These are phyloP conservation scores for Microplitis mediator DNA, from an alignment of 1,140 invertebrate species.

Conservation along the genomic window DNA sequence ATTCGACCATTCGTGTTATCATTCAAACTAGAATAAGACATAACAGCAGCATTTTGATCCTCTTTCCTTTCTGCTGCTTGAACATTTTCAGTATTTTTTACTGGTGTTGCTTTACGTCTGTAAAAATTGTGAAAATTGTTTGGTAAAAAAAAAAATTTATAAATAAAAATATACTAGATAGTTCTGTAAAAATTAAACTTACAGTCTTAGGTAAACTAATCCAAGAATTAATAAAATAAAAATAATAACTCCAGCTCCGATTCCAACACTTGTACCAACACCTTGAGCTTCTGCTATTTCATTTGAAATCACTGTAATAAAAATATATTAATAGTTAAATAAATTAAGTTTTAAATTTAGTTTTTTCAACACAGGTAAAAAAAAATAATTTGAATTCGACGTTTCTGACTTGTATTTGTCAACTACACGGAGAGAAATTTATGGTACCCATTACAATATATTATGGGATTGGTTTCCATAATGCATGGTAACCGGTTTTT, in stretches of 20 bases:
- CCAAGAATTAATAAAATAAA: constrained; percentile 77
- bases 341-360: neutral
- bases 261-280: constrained; percentile 78
- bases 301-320: constrained; percentile 62
- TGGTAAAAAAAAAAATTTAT: neutral
- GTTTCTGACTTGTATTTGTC: too few relatives aligned
- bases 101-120: constrained; percentile 80
- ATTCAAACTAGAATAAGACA: constrained; percentile 82
- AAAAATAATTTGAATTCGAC: neutral
- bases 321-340: constrained; percentile 7
- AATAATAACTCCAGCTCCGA: constrained; percentile 77
- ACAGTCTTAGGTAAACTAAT: constrained; percentile 78
- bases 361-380: too few relatives aligned
- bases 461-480: too few relatives aligned
- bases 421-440: neutral
- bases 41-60: constrained; percentile 81
- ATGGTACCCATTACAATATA: neutral
- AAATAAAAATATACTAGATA: too few relatives aligned
- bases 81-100: constrained; percentile 87
- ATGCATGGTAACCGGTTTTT: too few relatives aligned
- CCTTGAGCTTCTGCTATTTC: constrained; percentile 70
- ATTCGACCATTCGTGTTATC: constrained; percentile 69
- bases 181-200: constrained; percentile 58
- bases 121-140: constrained; percentile 29
- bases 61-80: constrained; percentile 84